Evolutionary conservation across 2,888 invertebrate genomes (phyloP), one percentile per base, ranked within the genome.

Genomic region (Polydrusus tereticollis): DNA sequence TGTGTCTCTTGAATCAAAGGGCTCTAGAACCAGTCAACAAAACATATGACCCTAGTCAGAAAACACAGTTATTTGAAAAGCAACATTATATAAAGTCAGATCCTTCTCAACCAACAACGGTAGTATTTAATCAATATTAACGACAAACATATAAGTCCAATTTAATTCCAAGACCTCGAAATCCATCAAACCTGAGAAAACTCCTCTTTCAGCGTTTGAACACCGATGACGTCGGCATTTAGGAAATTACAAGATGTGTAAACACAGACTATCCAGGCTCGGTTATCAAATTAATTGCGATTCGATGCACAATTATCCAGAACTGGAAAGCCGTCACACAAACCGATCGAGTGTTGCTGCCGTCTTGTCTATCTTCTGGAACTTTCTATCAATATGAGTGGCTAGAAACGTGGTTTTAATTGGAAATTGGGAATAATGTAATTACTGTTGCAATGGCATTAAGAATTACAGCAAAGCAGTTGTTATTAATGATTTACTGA

Each of bases 261-360:
- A 55, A 55, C 29, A 18, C 29, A 36, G 59, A 69, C 68, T 69
- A 67, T 67, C 47, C 67, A 47, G 67, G 43, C 57, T 21, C 20
- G 59, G 33, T 62, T 69, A 69, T 60, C 52, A 23, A 50, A 69
- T 69, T 69, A 69, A 36, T 38, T 33, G 33, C 60, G 26, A 60
- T 69, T 55, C 68, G 52, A 14, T 59, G 50, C 47, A 52, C 68
- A 69, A 62, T 69, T 69, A 55, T 10, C 38, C 68, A 50, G 29
- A 26, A 26, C 50, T 50, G 26, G 12, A 55, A 55, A 55, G n/a
- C 18, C 29, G 29, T 12, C 16, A 29, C 29, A 18, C 29, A 55
- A 18, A 55, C 29, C 10, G 16, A 50, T 50, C 50, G 50, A 50
- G 26, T 23, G 23, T 50, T 14, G 50, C 50, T 50, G 50, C 50